These are phyloP conservation scores for Brachyrhaphis roseni DNA, from an alignment of 2,797 vertebrate species.

Conservation along the genomic window DNA sequence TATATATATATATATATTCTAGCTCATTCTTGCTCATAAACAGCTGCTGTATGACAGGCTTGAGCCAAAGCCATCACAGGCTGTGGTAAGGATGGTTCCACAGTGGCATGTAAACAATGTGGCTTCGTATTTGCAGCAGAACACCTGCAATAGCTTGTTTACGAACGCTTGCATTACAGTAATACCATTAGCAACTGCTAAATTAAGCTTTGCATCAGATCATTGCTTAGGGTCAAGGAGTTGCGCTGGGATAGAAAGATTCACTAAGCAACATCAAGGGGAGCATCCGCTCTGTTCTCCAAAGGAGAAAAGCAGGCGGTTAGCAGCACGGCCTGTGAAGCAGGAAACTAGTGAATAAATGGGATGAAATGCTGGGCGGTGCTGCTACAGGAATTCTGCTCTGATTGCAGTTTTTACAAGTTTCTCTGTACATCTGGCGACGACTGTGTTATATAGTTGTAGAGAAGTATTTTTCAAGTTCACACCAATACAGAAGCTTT, in stretches of 20 bases:
- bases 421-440: neutral
- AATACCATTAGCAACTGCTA: conserved; percentile 27
- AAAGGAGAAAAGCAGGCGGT: conserved; percentile 42
- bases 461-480: neutral
- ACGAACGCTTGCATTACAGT: conserved; percentile 11
- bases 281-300: conserved; percentile 55
- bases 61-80: conserved; percentile 26
- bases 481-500: neutral
- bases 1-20: neutral
- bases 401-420: neutral
- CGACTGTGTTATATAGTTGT: neutral
- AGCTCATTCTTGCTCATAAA: conserved; percentile 43
- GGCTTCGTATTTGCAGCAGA: conserved; percentile 32
- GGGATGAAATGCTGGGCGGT: conserved; percentile 15
- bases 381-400: conserved; percentile 20
- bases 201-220: conserved; percentile 57
- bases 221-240: conserved; percentile 46
- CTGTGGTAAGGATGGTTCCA: conserved; percentile 42
- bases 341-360: conserved; percentile 36
- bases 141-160: conserved; percentile 32
- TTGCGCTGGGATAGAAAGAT: conserved; percentile 49
- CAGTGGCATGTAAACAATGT: conserved; percentile 52
- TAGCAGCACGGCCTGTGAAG: conserved; percentile 41
- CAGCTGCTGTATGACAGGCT: conserved; percentile 51
- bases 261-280: conserved; percentile 46